Evolutionary conservation across 1,140 invertebrate species (phyloP).

Genomic region (Drosophila insularis): DNA sequence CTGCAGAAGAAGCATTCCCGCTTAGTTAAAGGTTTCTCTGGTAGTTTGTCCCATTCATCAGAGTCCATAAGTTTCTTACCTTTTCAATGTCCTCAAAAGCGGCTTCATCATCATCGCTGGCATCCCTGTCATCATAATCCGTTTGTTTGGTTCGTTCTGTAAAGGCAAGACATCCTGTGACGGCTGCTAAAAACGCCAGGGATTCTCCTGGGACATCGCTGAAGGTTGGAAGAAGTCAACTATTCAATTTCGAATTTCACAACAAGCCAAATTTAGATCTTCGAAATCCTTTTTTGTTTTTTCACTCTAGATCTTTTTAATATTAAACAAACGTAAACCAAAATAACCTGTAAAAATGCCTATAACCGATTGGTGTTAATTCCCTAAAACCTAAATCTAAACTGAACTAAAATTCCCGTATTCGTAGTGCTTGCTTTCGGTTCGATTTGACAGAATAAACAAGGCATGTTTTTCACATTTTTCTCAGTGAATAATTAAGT

Average conservation of each 20-base stretch:
- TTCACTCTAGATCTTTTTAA: no score
- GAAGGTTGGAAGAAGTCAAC: background rate
- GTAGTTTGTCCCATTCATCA: constrained; percentile 91
- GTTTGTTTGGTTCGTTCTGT: constrained; percentile 58
- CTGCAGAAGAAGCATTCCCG: constrained; percentile 97
- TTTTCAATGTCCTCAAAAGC: constrained; percentile 73
- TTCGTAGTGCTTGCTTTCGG: no score
- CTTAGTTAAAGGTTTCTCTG: constrained; percentile 87
- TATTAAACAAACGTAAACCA: no score
- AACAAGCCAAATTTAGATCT: constrained; percentile 5
- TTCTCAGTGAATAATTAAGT: no score
- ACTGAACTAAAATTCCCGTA: no score
- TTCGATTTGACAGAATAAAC: no score
- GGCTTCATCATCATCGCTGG: constrained; percentile 41
- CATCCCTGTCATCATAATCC: constrained; percentile 26
- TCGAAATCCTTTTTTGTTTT: background rate
- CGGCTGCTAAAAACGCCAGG: constrained; percentile 61
- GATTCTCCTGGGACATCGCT: constrained; percentile 81
- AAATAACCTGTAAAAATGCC: no score
- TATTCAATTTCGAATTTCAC: constrained; percentile 23
- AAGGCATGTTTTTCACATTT: no score
- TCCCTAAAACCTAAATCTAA: no score
- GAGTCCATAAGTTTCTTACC: constrained; percentile 83
- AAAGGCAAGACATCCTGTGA: constrained; percentile 69
- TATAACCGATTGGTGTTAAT: no score